Base-by-base conservation (phyloP, 2,888 invertebrate species). In the Adineta ricciae region DNA sequence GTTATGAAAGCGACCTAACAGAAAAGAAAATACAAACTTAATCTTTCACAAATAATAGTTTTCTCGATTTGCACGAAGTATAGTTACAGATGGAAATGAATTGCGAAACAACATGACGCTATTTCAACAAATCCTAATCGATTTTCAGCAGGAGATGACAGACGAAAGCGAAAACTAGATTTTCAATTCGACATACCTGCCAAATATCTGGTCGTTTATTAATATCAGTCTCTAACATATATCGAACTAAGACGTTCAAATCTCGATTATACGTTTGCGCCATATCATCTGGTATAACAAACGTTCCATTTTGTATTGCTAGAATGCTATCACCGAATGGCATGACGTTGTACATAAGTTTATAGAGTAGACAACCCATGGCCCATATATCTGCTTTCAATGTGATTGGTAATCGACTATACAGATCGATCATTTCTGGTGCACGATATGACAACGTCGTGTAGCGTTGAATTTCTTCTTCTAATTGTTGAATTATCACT, bases 341-440 rank as follows among this genome's bases (percentile, higher is more conserved):
- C 89, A 95, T 92, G 56, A 93, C 92, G 90, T 96, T 96, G 91
- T 94, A 96, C 91, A 95, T 95, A 88, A 96, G 92, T 90, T 95
- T 95, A 90, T 95, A 96, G 83, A 96, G 91, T 88, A 96, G 92
- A 91, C 95, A 95, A 84, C 96, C 96, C 86, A 96, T 91, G 41
- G 96, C 95, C 94, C 94, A 90, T 82, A 88, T 88, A 56, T 84
- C 84, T 78, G 94, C 93, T 91, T 95, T 95, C 54, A 94, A 94
- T 49, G 94, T 94, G 87, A 96, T 95, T 83, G 93, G 91, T 90
- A 94, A 94, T 64, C 94, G 94, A 87, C 93, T 92, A 90, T 95
- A 96, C 89, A 96, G 92, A 91, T 96, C 95, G 54, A 96, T 93
- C 96, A 96, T 96, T 92, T 96, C 96, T 7, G 96, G 96, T 24